A percentile compares a stretch with the other conserved stretches of the same genome.
Evolutionary conservation across 2,797 vertebrate species (phyloP).

Genomic region (Malacoctenus gilli): DNA sequence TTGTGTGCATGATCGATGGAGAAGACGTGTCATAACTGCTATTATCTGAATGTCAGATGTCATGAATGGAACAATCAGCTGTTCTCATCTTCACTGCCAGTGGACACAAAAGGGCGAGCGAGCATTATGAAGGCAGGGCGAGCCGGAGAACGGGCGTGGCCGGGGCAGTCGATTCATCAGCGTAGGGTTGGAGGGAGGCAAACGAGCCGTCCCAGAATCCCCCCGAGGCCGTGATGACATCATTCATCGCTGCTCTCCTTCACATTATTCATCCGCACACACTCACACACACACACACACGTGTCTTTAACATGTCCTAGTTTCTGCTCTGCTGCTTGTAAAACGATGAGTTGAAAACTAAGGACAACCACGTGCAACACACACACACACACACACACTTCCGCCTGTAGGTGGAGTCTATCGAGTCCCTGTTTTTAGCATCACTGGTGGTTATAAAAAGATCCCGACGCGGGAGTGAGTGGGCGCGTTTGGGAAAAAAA

Average conservation of each 20-base stretch:
- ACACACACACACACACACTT: too few relatives aligned
- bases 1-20: not conserved
- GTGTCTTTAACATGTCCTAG: constrained; percentile 1
- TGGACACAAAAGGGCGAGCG: constrained; percentile 29
- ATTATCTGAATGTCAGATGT: constrained; percentile 13
- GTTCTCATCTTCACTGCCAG: constrained; percentile 22
- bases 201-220: constrained; percentile 45
- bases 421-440: too few relatives aligned
- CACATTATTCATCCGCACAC: too few relatives aligned
- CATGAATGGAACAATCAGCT: constrained; percentile 12
- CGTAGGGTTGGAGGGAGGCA: constrained; percentile 14
- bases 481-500: too few relatives aligned
- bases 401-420: too few relatives aligned
- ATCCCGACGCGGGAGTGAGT: too few relatives aligned
- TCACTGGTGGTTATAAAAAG: too few relatives aligned
- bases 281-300: too few relatives aligned
- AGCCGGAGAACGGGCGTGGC: not conserved
- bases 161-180: constrained; percentile 7
- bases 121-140: constrained; percentile 6
- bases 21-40: not conserved
- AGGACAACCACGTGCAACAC: too few relatives aligned
- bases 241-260: constrained; percentile 18
- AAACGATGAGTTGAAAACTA: too few relatives aligned
- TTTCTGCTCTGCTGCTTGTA: constrained; percentile 21
- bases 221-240: constrained; percentile 53